Evolutionary conservation across 2,113 vertebrate species (phyloP), one percentile per base, ranked within the genome.

Genomic region (Actenoides hombroni): DNA sequence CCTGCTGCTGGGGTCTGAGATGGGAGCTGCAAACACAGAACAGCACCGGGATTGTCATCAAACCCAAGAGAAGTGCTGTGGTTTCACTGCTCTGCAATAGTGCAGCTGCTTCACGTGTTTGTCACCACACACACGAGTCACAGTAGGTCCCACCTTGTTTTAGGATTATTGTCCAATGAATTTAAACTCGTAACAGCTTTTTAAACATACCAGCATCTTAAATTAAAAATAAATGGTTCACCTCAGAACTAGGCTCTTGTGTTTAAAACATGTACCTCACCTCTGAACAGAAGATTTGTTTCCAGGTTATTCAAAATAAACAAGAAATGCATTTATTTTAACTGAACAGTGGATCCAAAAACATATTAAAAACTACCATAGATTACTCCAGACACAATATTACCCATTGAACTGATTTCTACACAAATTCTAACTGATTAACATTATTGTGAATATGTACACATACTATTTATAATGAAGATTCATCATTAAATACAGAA

Each of bases 1-100:
- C 48, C 44, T 28, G n/a, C 67, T 93, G 59, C 59, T 44, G 44
- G 44, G 59, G 37, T 46, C 70, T 73, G 79, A 17, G 29, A 16
- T 3, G 29, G 53, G 91, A 80, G 39, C 76, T 63, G 64, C 73
- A 78, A 18, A 44, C 56, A 23, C 44, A 54, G 39, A 1, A 10
- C 39, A 48, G 29, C 0, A 0, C n/a, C 39, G 68, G 83, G n/a
- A 76, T 17, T 0, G 0, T 3, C 28, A 53, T 24, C 31, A 1
- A 75, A 35, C 57, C 42, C 64, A 49, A 59, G 3, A 49, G 51
- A 46, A 70, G 23, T 0, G 0, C n/a, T 16, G 7, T 16, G 54
- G 24, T 57, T 86, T 80, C 8, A 44, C 44, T 23, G 29, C 49
- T 65, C 33, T 53, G 31, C 1, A 1, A 46, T 0, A 83, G 23